A percentile compares a stretch with the other conserved stretches of the same genome.
These are phyloP conservation scores for Noctua comes DNA, from an alignment of 2,888 invertebrate genomes.

Conservation along the genomic window DNA sequence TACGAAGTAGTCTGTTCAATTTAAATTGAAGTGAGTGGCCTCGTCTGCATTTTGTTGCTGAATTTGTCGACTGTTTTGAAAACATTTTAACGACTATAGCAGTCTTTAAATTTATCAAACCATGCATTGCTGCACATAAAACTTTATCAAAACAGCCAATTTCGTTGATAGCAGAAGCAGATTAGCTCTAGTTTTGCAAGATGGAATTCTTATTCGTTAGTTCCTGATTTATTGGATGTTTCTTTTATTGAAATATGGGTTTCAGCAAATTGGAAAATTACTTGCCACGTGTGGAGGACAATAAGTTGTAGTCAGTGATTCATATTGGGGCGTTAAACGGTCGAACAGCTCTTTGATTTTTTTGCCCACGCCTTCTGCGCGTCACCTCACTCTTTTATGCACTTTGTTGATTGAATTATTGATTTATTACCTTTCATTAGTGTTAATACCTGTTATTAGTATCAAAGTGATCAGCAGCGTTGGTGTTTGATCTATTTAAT, in stretches of 20 bases:
- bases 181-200: constrained; percentile 15
- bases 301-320: constrained; percentile 69
- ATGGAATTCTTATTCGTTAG: constrained; percentile 2
- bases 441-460: constrained; percentile 16
- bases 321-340: constrained; percentile 68
- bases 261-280: constrained; percentile 49
- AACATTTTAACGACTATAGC: constrained; percentile 12
- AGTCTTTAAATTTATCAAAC: constrained; percentile 2
- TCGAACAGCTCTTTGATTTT: constrained; percentile 66
- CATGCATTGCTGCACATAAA: constrained; percentile 12
- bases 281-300: constrained; percentile 54
- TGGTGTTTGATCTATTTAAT: constrained; percentile 24
- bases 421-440: constrained; percentile 21
- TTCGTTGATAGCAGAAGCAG: constrained; percentile 19
- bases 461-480: neutral
- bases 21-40: constrained; percentile 46
- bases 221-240: constrained; percentile 30
- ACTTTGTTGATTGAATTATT: constrained; percentile 45
- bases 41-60: constrained; percentile 40
- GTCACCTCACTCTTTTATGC: constrained; percentile 54
- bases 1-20: constrained; percentile 37
- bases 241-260: constrained; percentile 44
- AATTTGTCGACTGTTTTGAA: constrained; percentile 21
- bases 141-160: constrained; percentile 28
- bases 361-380: constrained; percentile 78